Conservation (phyloP, 2,797 vertebrate species). For the Parambassis ranga region DNA sequence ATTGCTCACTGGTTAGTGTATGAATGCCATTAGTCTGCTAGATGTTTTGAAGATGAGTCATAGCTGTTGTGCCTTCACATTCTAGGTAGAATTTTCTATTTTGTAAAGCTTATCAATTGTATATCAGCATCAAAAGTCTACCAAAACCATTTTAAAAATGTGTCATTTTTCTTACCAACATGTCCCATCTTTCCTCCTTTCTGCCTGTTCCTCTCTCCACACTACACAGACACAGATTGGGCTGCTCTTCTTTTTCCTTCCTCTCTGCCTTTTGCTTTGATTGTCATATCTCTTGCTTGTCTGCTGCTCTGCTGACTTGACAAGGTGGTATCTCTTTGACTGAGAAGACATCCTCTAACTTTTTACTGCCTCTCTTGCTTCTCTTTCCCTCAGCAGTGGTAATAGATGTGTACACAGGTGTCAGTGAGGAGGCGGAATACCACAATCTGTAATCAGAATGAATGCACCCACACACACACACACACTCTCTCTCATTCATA, state of each 20-base stretch:
- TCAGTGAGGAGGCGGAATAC: constrained; percentile 41
- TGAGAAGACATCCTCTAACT: constrained; percentile 9
- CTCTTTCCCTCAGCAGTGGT: constrained; percentile 1
- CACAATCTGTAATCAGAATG: constrained; percentile 42
- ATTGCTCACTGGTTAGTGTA: too few species aligned
- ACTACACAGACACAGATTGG: neutral
- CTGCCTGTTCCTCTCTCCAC: neutral
- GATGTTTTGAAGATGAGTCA: too few species aligned
- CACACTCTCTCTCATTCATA: constrained; percentile 20
- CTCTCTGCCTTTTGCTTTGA: constrained; percentile 17
- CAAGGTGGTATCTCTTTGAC: constrained; percentile 16
- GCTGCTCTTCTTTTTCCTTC: neutral
- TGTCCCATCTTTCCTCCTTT: neutral
- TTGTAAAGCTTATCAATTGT: too few species aligned
- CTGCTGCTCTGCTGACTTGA: neutral
- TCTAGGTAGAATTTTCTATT: too few species aligned
- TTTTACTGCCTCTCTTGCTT: constrained; percentile 6
- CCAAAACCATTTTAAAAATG: neutral
- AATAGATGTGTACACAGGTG: constrained; percentile 22
- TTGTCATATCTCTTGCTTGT: neutral
- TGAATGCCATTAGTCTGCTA: too few species aligned
- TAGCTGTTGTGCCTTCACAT: too few species aligned
- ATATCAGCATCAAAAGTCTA: too few species aligned
- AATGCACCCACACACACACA: neutral
- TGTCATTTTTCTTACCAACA: neutral